These are phyloP conservation scores for Eriocheir sinensis DNA, from an alignment of 1,140 invertebrate genomes.

Conservation along the genomic window DNA sequence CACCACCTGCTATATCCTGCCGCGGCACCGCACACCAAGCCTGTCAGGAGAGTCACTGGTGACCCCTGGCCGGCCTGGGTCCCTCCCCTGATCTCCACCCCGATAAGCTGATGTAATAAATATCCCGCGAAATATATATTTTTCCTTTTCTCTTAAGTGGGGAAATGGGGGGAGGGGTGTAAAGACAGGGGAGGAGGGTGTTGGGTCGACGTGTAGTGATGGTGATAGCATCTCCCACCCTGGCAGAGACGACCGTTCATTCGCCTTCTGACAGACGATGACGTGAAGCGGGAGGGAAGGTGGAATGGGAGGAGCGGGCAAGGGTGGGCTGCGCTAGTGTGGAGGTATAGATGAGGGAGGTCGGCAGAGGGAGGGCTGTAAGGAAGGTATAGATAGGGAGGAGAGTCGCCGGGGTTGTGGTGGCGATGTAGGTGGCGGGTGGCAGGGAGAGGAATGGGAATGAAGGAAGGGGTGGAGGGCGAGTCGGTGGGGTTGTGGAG, in stretches of 20 bases:
- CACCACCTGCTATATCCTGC: neutral
- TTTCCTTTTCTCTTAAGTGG: conserved; percentile 11
- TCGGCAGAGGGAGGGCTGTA: neutral
- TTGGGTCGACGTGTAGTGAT: conserved; percentile 35
- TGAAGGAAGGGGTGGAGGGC: neutral
- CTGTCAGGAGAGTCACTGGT: neutral
- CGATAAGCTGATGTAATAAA: conserved; percentile 66
- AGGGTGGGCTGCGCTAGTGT: neutral
- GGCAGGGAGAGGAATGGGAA: neutral
- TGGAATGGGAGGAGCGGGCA: neutral
- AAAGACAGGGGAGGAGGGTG: conserved; percentile 27
- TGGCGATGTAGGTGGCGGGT: neutral
- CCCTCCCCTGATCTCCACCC: conserved; percentile 24
- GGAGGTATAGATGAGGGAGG: neutral
- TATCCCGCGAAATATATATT: conserved; percentile 46
- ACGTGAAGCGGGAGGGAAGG: neutral
- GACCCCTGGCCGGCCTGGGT: conserved; percentile 19
- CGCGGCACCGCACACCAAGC: neutral
- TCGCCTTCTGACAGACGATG: neutral
- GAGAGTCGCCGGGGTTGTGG: neutral
- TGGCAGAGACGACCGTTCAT: conserved; percentile 39
- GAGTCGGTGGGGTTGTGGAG: neutral
- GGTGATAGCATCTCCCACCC: conserved; percentile 41
- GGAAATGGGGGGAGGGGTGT: neutral
- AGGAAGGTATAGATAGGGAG: neutral